Percentiles rank a stretch among this genome's conserved stretches.
These are phyloP conservation scores for Camarhynchus parvulus DNA, from an alignment of 2,113 vertebrate genomes.

Conservation along the genomic window DNA sequence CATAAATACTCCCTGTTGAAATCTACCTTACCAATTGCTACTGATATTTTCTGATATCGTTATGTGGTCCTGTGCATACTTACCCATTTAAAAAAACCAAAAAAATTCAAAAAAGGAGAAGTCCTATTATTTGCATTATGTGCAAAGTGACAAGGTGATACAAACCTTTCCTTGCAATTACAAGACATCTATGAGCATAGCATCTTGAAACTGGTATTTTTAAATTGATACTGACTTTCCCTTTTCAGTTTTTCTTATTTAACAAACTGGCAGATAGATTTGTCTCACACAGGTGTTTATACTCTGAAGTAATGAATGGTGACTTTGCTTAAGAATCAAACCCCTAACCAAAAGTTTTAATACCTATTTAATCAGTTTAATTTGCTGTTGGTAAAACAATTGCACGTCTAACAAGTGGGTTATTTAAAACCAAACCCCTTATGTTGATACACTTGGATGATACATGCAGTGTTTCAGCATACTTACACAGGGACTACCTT, in stretches of 20 bases:
- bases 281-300: background rate
- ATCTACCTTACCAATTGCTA: background rate
- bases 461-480: background rate
- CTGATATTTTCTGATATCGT: accelerated
- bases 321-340: background rate
- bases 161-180: background rate
- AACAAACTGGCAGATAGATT: background rate
- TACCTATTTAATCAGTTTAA: background rate
- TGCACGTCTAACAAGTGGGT: background rate
- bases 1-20: background rate
- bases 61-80: background rate
- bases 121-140: background rate
- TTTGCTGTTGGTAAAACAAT: background rate
- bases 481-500: background rate
- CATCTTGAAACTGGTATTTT: background rate
- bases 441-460: background rate
- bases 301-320: background rate
- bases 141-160: background rate
- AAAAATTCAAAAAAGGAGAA: background rate
- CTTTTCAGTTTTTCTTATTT: background rate
- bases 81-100: background rate
- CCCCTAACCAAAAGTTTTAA: background rate
- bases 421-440: background rate
- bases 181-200: background rate
- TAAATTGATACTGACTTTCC: background rate